These are phyloP conservation scores for Charina bottae DNA, from an alignment of 2,113 vertebrate genomes.

Conservation along the genomic window DNA sequence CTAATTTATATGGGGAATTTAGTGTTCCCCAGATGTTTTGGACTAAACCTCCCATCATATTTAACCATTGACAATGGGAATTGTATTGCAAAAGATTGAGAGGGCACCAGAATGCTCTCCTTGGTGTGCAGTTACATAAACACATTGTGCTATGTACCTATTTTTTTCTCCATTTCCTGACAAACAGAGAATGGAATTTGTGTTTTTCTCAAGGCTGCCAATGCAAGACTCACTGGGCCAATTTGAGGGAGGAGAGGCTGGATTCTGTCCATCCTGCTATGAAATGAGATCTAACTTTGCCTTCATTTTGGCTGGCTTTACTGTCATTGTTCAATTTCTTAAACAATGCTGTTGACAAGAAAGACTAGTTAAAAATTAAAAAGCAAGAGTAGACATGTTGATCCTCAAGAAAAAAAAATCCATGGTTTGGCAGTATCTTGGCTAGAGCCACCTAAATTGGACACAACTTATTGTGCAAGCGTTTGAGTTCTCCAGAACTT, in stretches of 20 bases:
- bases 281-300: neutral
- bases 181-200: neutral
- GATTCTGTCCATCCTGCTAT: neutral
- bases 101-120: too few relatives aligned
- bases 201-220: neutral
- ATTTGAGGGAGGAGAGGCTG: neutral
- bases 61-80: too few relatives aligned
- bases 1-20: neutral
- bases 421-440: neutral
- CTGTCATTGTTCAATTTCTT: neutral
- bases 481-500: neutral
- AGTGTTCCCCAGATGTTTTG: too few relatives aligned
- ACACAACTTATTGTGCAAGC: neutral
- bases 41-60: too few relatives aligned
- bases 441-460: neutral
- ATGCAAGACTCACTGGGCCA: too few relatives aligned
- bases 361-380: neutral
- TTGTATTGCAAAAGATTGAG: too few relatives aligned
- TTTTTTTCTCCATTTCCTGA: too few relatives aligned
- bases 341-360: neutral
- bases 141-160: too few relatives aligned
- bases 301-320: neutral
- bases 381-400: neutral
- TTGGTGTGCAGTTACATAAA: too few relatives aligned
- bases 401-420: too few relatives aligned